Evolutionary conservation across 1,140 invertebrate species (phyloP).

Genomic region (Nixonia krombeini): DNA sequence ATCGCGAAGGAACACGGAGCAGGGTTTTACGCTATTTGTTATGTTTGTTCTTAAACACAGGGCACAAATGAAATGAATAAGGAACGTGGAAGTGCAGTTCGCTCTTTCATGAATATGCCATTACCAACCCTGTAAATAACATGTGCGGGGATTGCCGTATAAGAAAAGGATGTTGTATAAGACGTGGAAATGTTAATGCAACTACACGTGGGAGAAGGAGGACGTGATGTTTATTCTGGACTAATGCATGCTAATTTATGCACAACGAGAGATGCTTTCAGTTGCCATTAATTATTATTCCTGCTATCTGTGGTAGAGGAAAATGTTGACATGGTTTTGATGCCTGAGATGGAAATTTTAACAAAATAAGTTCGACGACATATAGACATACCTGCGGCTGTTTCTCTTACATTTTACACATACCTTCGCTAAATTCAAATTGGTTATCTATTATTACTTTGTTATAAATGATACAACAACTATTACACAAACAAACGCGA

Average conservation of each 20-base stretch:
- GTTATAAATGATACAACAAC: no score
- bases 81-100: constrained; percentile 7
- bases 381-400: no score
- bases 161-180: constrained; percentile 5
- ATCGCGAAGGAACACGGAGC: no score
- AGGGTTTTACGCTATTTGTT: no score
- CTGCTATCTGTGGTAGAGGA: not conserved
- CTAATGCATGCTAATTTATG: constrained; percentile 48
- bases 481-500: no score
- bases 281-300: constrained; percentile 17
- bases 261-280: constrained; percentile 17
- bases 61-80: constrained; percentile 8
- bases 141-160: constrained; percentile 8
- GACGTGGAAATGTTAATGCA: constrained; percentile 13
- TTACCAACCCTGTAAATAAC: constrained; percentile 10
- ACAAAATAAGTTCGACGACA: no score
- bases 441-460: no score
- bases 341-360: not conserved
- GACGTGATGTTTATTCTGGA: constrained; percentile 45
- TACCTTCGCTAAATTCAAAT: no score
- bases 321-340: not conserved
- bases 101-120: not conserved
- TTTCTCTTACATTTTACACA: no score
- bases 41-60: no score
- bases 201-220: constrained; percentile 8